Evolutionary conservation across 1,140 invertebrate species (phyloP).

Genomic region (Euglossa dilemma): DNA sequence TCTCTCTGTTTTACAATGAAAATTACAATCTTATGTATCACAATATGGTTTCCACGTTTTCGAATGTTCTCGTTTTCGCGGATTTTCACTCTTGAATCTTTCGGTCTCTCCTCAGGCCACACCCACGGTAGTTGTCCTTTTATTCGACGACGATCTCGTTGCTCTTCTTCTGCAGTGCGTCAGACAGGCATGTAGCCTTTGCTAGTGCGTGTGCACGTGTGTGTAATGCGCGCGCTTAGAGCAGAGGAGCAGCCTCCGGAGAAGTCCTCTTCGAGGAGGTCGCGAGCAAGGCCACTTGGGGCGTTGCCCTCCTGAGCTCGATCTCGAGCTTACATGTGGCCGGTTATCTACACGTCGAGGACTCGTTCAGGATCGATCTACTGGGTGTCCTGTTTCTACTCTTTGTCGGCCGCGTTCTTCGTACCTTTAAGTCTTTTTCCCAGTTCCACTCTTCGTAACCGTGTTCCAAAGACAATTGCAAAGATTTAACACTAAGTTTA

Average conservation of each 20-base stretch:
- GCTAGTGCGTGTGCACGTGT: background rate
- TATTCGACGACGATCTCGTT: background rate
- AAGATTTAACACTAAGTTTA: too few relatives aligned
- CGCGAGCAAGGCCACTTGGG: slow-evolving; percentile 80
- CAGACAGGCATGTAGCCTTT: background rate
- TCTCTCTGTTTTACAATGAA: too few relatives aligned
- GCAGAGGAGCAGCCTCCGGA: slow-evolving; percentile 31
- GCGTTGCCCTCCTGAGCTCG: slow-evolving; percentile 75
- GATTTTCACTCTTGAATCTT: background rate
- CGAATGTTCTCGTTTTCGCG: too few relatives aligned
- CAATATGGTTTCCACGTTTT: background rate
- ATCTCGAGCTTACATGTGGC: slow-evolving; percentile 37
- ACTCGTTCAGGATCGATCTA: slow-evolving; percentile 28
- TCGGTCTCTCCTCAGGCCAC: background rate
- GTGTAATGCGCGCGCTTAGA: background rate
- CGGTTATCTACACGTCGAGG: slow-evolving; percentile 9
- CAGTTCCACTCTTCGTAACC: too few relatives aligned
- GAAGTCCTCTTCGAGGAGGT: slow-evolving; percentile 72
- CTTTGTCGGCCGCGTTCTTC: too few relatives aligned
- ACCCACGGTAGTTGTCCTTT: background rate
- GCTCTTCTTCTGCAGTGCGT: slow-evolving; percentile 19
- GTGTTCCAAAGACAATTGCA: too few relatives aligned
- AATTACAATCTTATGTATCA: too few relatives aligned
- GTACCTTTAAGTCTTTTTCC: background rate
- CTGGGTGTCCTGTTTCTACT: slow-evolving; percentile 6